phyloP scores from a whole-genome alignment of 2,888 invertebrate species.

The Xylota sylvarum region DNA sequence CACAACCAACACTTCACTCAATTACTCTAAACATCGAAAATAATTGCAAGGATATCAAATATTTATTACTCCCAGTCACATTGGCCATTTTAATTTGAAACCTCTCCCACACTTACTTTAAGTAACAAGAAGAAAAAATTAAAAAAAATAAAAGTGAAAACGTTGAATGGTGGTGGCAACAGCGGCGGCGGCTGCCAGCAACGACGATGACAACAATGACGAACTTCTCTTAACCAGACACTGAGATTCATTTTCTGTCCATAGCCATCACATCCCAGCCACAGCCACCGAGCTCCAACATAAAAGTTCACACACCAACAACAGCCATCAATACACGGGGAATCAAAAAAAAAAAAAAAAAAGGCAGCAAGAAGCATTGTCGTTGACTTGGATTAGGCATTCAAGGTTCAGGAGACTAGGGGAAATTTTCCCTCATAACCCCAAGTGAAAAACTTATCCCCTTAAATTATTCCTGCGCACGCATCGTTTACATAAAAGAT shows the following conservation, averaged over 20 bases:
- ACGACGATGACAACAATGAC: slow-evolving; percentile 66
- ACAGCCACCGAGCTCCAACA: slow-evolving; percentile 54
- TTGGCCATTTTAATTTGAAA: slow-evolving; percentile 32
- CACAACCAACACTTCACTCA: slow-evolving; percentile 18
- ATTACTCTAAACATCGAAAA: slow-evolving; percentile 25
- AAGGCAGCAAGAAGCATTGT: slow-evolving; percentile 48
- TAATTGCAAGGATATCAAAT: slow-evolving; percentile 19
- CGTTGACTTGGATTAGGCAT: slow-evolving; percentile 60
- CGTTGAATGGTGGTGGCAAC: slow-evolving; percentile 18
- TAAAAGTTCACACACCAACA: slow-evolving; percentile 62
- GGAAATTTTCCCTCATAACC: slow-evolving; percentile 45
- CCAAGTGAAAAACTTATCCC: slow-evolving; percentile 65
- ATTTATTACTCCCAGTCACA: slow-evolving; percentile 13
- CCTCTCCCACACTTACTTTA: slow-evolving; percentile 58
- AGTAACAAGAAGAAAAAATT: slow-evolving; percentile 9
- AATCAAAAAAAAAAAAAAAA: slow-evolving; percentile 9
- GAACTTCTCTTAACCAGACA: slow-evolving; percentile 70
- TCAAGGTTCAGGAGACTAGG: slow-evolving; percentile 53
- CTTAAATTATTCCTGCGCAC: slow-evolving; percentile 76
- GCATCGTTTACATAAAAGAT: slow-evolving; percentile 45
- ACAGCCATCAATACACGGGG: slow-evolving; percentile 3
- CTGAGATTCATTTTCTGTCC: slow-evolving; percentile 74
- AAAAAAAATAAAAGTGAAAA: slow-evolving; percentile 40
- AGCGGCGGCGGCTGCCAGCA: slow-evolving; percentile 15
- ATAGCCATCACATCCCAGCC: slow-evolving; percentile 41